phyloP scores from a whole-genome alignment of 2,113 vertebrate genomes.

The Ageneiosus marmoratus region DNA sequence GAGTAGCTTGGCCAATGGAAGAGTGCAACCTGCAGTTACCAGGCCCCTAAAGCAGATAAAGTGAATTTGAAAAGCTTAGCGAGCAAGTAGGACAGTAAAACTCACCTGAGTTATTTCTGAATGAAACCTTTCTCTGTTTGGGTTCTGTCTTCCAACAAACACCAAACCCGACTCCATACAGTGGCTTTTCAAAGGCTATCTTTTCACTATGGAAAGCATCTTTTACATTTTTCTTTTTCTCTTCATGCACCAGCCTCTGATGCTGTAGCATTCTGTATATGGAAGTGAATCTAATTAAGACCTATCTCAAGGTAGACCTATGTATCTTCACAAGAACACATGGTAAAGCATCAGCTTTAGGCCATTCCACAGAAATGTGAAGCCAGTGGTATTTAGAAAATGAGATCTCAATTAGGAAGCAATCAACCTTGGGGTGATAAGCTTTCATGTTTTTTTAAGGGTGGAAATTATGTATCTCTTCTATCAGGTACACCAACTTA shows the following conservation, averaged over 20 bases:
- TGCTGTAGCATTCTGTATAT: conserved; percentile 31
- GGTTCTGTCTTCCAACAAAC: background rate
- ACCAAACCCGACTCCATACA: too few species aligned
- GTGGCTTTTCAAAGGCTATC: conserved; percentile 6
- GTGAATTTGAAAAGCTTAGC: background rate
- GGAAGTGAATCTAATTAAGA: conserved; percentile 47
- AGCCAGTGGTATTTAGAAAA: background rate
- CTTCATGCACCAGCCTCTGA: conserved; percentile 18
- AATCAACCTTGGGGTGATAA: background rate
- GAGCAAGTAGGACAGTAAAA: background rate
- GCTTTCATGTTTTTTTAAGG: background rate
- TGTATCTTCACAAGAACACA: conserved; percentile 34
- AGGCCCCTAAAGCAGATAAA: conserved; percentile 18
- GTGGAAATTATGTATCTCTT: background rate
- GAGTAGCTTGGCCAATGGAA: conserved; percentile 35
- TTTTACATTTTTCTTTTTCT: background rate
- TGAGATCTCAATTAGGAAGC: background rate
- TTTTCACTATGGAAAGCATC: conserved; percentile 3
- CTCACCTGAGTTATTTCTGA: background rate
- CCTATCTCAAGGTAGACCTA: too few species aligned
- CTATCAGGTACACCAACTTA: background rate
- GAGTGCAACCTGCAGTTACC: conserved; percentile 35
- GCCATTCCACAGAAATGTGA: conserved; percentile 17
- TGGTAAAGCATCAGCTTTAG: conserved; percentile 31
- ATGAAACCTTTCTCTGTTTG: background rate